Conservation (phyloP, 2,113 vertebrate genomes). For the Lynx canadensis region DNA sequence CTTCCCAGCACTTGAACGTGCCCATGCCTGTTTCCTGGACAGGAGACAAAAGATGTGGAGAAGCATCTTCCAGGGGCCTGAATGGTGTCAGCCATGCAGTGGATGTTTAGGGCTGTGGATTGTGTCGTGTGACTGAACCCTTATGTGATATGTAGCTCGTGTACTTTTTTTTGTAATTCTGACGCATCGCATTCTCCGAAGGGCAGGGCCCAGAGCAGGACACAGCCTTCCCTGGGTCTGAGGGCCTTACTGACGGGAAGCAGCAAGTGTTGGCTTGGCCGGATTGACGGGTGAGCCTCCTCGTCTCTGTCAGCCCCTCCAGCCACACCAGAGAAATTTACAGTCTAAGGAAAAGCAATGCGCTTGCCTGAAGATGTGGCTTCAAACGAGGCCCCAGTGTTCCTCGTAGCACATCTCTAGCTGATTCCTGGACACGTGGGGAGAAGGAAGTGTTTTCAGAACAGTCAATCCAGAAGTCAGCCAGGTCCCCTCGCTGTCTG, state of each 20-base stretch:
- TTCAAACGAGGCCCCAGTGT: neutral
- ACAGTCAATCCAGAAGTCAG: neutral
- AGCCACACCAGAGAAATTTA: neutral
- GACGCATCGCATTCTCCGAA: neutral
- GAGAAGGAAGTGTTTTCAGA: neutral
- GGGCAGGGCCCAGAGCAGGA: neutral
- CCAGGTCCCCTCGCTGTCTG: neutral
- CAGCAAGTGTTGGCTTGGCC: neutral
- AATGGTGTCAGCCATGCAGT: rapidly evolving
- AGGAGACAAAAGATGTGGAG: neutral
- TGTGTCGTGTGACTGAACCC: neutral
- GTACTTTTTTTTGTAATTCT: neutral
- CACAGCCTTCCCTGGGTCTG: neutral
- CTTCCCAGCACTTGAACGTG: neutral
- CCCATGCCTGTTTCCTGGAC: neutral
- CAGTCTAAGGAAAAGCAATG: neutral
- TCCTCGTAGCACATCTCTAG: no score
- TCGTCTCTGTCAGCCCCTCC: no score
- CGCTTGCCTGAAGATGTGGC: no score
- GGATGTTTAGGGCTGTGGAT: neutral
- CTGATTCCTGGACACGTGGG: neutral
- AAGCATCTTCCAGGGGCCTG: neutral
- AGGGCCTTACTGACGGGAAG: neutral
- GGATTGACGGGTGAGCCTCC: rapidly evolving
- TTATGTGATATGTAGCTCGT: neutral